These are phyloP conservation scores for Pyrgus malvae DNA, from an alignment of 2,888 invertebrate genomes.

Conservation along the genomic window DNA sequence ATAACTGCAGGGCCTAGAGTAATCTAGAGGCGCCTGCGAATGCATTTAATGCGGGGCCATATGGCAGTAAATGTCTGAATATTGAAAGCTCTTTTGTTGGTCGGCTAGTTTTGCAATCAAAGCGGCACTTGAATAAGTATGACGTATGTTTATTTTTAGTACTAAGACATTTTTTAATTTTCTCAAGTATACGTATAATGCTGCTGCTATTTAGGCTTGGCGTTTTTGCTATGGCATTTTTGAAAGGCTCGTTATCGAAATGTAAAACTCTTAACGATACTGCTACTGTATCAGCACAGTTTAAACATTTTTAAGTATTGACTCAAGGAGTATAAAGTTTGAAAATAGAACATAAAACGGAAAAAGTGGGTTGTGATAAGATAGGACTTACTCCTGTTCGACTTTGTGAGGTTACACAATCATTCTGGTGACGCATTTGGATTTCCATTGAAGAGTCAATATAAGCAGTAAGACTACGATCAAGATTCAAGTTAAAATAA, in stretches of 20 bases:
- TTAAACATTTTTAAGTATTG: conserved; percentile 13
- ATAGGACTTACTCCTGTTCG: not conserved
- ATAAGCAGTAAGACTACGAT: too few species aligned
- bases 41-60: conserved; percentile 25
- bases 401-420: not conserved
- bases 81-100: conserved; percentile 15
- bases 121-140: conserved; percentile 6
- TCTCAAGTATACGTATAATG: too few species aligned
- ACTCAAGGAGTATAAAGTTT: conserved; percentile 10
- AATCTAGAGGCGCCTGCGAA: conserved; percentile 21
- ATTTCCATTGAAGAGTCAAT: not conserved
- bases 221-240: not conserved
- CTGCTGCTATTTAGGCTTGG: not conserved
- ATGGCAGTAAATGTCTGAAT: conserved; percentile 17
- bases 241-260: not conserved
- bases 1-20: conserved; percentile 33
- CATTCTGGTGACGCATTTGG: not conserved
- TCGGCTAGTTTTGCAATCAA: conserved; percentile 24
- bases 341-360: conserved; percentile 7
- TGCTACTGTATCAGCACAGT: conserved; percentile 9
- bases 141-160: not conserved
- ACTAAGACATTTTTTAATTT: too few species aligned
- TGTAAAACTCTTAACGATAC: not conserved
- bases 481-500: too few species aligned
- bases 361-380: conserved; percentile 14